Conservation (phyloP, 2,797 vertebrate genomes). For the Gambelia wislizenii region DNA sequence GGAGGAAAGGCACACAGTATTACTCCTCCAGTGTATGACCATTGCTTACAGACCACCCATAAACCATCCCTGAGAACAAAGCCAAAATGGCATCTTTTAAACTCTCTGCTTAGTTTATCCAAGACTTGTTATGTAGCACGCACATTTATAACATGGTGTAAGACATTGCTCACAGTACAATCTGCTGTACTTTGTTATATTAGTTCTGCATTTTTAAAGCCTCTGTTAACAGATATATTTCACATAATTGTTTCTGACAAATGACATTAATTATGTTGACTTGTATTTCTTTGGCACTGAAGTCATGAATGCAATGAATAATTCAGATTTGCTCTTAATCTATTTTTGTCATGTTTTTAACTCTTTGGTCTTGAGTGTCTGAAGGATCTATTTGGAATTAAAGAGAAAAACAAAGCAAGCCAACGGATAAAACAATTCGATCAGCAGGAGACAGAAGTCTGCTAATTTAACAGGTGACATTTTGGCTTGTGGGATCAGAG, state of each 20-base stretch:
- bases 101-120: not conserved
- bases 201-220: not conserved
- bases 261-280: not conserved
- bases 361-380: not conserved
- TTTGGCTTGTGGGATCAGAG: constrained; percentile 22
- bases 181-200: not conserved
- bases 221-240: not conserved
- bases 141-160: not conserved
- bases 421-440: constrained; percentile 21
- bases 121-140: not conserved
- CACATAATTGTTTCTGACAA: not conserved
- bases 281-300: constrained; percentile 1
- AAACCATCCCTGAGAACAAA: not conserved
- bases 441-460: constrained; percentile 26
- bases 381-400: constrained; percentile 6
- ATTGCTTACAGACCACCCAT: not conserved
- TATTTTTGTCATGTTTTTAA: not conserved
- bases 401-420: not conserved
- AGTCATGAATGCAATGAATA: constrained; percentile 12
- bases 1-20: not conserved
- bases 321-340: constrained; percentile 1
- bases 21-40: no score
- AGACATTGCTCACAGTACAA: not conserved
- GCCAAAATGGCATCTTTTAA: not conserved
- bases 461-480: constrained; percentile 34